Evolutionary conservation across 1,140 invertebrate genomes (phyloP), one percentile per base, ranked within the genome.

Genomic region (Neodiprion fabricii): DNA sequence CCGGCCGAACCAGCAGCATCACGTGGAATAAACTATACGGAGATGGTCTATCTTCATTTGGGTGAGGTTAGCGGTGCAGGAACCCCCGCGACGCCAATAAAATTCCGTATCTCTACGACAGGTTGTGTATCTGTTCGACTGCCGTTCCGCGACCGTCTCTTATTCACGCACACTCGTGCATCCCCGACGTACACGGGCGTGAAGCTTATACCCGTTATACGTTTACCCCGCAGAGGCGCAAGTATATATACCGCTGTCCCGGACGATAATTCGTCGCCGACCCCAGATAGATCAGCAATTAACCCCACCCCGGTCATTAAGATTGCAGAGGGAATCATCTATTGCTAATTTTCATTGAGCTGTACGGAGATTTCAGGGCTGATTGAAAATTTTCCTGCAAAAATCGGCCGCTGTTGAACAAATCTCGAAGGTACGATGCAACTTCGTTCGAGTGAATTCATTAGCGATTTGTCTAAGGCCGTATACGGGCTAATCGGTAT

Each of bases 31-130:
- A 71, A 71, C 70, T 49, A 48, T 71, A 23, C 40, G 28, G 77
- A 80, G 77, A 82, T 80, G 77, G 82, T 88, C 77, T 77, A 84
- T 87, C 86, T 87, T 88, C 85, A 87, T 87, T 88, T 87, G 79
- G 81, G 76, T 77, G 79, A 79, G 81, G 79, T 79, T 77, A 77
- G 75, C 53, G 73, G 74, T 47, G 69, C 17, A 66, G 61, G 77
- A 72, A 82, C 78, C 80, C 84, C 85, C 80, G 79, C 79, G 85
- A 82, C 83, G 81, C 82, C 85, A 86, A 87, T 87, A 87, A 87
- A 87, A 79, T 70, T 70, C 61, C 74, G 79, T 82, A 83, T 82
- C 81, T 82, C 80, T 9, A 12, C 53, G 53, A 61, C 53, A 73
- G 76, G 76, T 78, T 73, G 77, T 70, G 74, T 78, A 77, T 76